Conservation (phyloP, 2,888 invertebrate species). For the Andrena praecox region DNA sequence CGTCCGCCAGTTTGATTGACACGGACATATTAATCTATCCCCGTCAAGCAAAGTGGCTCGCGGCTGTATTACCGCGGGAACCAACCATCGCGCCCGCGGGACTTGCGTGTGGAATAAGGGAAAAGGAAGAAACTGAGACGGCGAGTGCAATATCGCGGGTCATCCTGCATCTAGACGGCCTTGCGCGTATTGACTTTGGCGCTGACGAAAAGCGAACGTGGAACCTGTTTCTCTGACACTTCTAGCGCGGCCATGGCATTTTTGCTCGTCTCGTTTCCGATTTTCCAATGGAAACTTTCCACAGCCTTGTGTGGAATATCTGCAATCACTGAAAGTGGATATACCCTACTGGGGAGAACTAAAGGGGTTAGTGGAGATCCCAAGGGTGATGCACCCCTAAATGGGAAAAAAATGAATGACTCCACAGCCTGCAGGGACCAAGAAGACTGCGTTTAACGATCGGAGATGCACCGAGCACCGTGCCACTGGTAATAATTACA, state of each 20-base stretch:
- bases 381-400: slow-evolving; percentile 31
- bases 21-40: slow-evolving; percentile 46
- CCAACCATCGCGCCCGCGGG: neutral
- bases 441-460: slow-evolving; percentile 43
- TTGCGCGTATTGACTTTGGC: slow-evolving; percentile 62
- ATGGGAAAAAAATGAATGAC: slow-evolving; percentile 57
- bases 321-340: neutral
- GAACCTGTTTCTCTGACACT: slow-evolving; percentile 59
- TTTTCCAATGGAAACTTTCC: slow-evolving; percentile 38
- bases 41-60: neutral
- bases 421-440: slow-evolving; percentile 25
- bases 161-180: slow-evolving; percentile 50
- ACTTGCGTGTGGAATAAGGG: neutral
- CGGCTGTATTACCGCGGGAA: slow-evolving; percentile 3
- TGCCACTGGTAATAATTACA: slow-evolving; percentile 69
- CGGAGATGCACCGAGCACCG: slow-evolving; percentile 51
- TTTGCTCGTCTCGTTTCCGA: slow-evolving; percentile 35
- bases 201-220: slow-evolving; percentile 59
- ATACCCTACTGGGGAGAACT: no score
- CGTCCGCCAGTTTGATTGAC: slow-evolving; percentile 35
- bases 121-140: slow-evolving; percentile 8
- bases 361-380: no score
- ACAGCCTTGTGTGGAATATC: neutral
- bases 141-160: slow-evolving; percentile 26
- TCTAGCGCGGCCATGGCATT: slow-evolving; percentile 45